phyloP scores from a whole-genome alignment of 2,797 vertebrate species.

The Pipistrellus kuhlii region DNA sequence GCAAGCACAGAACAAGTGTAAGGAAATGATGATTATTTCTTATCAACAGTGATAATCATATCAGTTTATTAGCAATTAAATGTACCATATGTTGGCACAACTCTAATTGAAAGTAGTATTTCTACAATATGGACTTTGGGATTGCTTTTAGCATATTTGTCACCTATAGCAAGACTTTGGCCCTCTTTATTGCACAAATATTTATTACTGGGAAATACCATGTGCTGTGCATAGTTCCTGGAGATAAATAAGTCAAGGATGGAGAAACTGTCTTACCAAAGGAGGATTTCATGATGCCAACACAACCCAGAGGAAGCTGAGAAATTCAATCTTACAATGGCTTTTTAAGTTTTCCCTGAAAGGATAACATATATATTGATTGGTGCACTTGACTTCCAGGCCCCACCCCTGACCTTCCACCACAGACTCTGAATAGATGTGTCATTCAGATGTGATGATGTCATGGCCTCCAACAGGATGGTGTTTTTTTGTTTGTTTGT shows the following conservation, averaged over 20 bases:
- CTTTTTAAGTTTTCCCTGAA: background rate
- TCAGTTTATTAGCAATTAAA: background rate
- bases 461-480: background rate
- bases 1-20: background rate
- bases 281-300: background rate
- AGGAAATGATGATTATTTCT: conserved; percentile 42
- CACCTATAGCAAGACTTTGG: conserved; percentile 23
- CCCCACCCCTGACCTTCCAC: background rate
- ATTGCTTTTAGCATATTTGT: background rate
- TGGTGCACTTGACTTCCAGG: background rate
- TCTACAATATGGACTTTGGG: background rate
- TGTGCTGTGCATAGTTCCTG: background rate
- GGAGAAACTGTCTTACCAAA: background rate
- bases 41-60: background rate
- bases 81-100: background rate
- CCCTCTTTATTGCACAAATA: background rate
- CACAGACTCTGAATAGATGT: background rate
- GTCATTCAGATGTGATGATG: background rate
- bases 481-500: background rate
- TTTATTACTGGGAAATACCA: background rate
- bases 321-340: background rate
- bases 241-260: conserved; percentile 19
- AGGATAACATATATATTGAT: background rate
- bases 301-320: background rate
- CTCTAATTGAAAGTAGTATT: background rate